Evolutionary conservation across 2,888 invertebrate species (phyloP).

Genomic region (Apodemia duryi): DNA sequence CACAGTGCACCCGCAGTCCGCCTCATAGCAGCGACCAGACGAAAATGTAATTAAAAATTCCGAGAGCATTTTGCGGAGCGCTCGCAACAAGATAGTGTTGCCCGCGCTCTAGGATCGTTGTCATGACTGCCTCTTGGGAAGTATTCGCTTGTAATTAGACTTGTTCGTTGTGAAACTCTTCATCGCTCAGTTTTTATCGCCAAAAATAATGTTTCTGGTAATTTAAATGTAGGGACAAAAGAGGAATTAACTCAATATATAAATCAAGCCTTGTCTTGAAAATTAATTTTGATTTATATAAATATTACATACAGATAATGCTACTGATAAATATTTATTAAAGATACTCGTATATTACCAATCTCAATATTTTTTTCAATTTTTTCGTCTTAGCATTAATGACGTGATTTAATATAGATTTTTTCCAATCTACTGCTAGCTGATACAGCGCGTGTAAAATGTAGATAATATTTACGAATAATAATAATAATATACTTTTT

Average conservation of each 20-base stretch:
- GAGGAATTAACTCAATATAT: not conserved
- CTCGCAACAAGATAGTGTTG: slow-evolving; percentile 77
- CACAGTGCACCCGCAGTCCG: slow-evolving; percentile 60
- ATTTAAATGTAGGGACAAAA: not conserved
- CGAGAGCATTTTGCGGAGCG: slow-evolving; percentile 73
- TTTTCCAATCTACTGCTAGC: no score
- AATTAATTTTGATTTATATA: not conserved
- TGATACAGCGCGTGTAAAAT: no score
- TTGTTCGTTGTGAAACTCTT: slow-evolving; percentile 62
- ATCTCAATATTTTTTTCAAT: no score
- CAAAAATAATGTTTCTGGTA: not conserved
- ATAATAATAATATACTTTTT: not conserved
- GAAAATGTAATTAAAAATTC: slow-evolving; percentile 80
- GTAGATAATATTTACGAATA: no score
- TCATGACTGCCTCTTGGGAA: slow-evolving; percentile 70
- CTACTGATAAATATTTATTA: no score
- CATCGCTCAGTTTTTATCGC: slow-evolving; percentile 39
- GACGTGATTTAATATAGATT: no score
- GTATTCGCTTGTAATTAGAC: slow-evolving; percentile 74
- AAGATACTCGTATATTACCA: no score
- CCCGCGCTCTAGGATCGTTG: slow-evolving; percentile 64
- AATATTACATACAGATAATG: no score
- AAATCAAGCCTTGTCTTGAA: not conserved
- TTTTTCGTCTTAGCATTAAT: no score
- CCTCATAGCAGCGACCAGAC: slow-evolving; percentile 72